These are phyloP conservation scores for Ceratina japonica DNA, from an alignment of 1,140 invertebrate species.

Conservation along the genomic window DNA sequence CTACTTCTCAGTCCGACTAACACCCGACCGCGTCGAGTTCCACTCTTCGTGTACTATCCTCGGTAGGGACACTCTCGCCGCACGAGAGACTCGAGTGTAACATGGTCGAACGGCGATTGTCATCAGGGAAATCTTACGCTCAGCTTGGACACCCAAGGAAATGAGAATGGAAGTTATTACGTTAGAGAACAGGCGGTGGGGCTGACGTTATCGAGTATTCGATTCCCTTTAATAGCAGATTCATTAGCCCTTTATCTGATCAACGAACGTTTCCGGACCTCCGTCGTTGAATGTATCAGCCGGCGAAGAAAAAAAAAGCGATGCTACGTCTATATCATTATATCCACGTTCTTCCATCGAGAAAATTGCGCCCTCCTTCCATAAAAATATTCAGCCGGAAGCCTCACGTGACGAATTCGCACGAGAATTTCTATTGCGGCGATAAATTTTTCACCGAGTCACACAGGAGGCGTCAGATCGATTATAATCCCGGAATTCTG, in stretches of 20 bases:
- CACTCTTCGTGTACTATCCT: conserved; percentile 33
- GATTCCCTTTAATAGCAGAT: conserved; percentile 50
- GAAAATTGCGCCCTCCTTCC: not conserved
- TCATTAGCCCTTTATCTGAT: conserved; percentile 46
- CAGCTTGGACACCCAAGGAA: conserved; percentile 42
- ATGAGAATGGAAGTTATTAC: conserved; percentile 58
- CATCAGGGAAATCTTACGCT: conserved; percentile 59
- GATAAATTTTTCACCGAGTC: conserved; percentile 35
- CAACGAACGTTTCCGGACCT: not conserved
- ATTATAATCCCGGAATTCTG: conserved; percentile 46
- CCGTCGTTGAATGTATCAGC: conserved; percentile 20
- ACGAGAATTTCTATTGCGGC: not conserved
- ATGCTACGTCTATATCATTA: conserved; percentile 39
- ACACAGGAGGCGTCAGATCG: conserved; percentile 24
- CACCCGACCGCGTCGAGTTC: conserved; percentile 19
- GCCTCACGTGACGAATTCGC: conserved; percentile 9
- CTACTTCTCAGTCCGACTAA: conserved; percentile 60
- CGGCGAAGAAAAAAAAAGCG: not conserved
- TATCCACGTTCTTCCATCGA: not conserved
- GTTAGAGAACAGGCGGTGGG: conserved; percentile 50
- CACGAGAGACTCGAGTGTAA: conserved; percentile 51
- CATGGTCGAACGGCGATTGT: conserved; percentile 55
- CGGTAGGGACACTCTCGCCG: conserved; percentile 58
- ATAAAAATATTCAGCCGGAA: not conserved
- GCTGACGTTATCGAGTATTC: conserved; percentile 46